phyloP scores from a whole-genome alignment of 2,888 invertebrate species.

The Drosophila hamatofila region DNA sequence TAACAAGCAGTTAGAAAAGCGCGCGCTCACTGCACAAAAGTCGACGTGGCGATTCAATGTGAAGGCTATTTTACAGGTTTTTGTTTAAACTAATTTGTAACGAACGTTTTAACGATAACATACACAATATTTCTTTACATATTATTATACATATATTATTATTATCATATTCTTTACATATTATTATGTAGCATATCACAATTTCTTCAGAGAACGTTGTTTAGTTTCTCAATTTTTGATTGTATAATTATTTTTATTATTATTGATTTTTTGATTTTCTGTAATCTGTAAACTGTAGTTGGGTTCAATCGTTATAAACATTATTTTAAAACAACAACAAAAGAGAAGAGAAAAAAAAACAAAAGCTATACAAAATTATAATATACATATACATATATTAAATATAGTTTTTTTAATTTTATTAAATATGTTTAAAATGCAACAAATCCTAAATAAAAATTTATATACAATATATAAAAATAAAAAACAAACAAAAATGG shows the following conservation, averaged over 20 bases:
- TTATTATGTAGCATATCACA: slow-evolving; percentile 39
- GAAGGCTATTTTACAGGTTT: slow-evolving; percentile 83
- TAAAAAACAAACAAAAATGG: slow-evolving; percentile 11
- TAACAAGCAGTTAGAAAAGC: slow-evolving; percentile 48
- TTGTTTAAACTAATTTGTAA: slow-evolving; percentile 72
- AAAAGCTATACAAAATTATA: slow-evolving; percentile 68
- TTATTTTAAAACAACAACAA: slow-evolving; percentile 33
- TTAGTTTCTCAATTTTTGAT: slow-evolving; percentile 52
- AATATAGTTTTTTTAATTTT: slow-evolving; percentile 70
- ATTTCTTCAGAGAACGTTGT: slow-evolving; percentile 14
- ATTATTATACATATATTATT: slow-evolving; percentile 6
- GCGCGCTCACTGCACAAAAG: slow-evolving; percentile 34
- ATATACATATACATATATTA: slow-evolving; percentile 44
- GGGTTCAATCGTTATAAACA: slow-evolving; percentile 79
- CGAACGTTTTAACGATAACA: slow-evolving; percentile 28
- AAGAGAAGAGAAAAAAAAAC: slow-evolving; percentile 42
- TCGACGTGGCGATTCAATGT: slow-evolving; percentile 68
- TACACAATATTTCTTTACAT: slow-evolving; percentile 23
- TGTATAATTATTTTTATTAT: slow-evolving; percentile 64
- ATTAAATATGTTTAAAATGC: slow-evolving; percentile 73
- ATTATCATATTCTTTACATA: slow-evolving; percentile 17
- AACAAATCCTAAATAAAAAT: slow-evolving; percentile 70
- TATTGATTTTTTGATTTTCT: slow-evolving; percentile 68
- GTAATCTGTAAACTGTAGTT: slow-evolving; percentile 67
- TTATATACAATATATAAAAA: slow-evolving; percentile 67